Evolutionary conservation across 2,888 invertebrate genomes (phyloP), one percentile per base, ranked within the genome.

Genomic region (Amphiduros pacificus): DNA sequence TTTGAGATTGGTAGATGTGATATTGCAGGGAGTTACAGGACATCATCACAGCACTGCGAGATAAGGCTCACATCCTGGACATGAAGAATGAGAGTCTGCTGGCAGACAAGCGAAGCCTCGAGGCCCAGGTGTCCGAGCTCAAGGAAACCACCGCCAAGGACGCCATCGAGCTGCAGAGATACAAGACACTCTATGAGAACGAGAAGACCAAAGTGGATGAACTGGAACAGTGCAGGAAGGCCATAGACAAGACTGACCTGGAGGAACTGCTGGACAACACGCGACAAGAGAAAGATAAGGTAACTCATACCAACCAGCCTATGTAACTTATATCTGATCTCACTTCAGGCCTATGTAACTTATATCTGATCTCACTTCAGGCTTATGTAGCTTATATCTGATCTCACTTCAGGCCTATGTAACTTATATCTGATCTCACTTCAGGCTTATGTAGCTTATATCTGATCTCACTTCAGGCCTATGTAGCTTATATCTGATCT

Each of bases 191-290:
- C 62, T 84, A 94, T 22, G 93, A 93, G 66, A 91, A 91, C 79
- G 93, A 93, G 6, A 88, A 91, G 74, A 89, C 91, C 3, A 93
- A 94, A 86, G 89, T 91, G 64, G 86, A 86, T 51, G 90, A 91
- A 74, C 79, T 91, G 61, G 78, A 82, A 65, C 75, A 77, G 55
- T 77, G 75, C 41, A 72, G 78, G 40, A 89, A 90, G 59, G 83
- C 89, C 31, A 88, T 88, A 63, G 89, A 88, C 70, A 89, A 89
- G 74, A 88, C 89, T 44, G 90, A 91, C 76, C 79, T 90, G 49
- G 89, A 90, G 67, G 89, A 89, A 74, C 79, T 91, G 17, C 77
- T 91, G 55, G 80, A 81, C 64, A 75, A 76, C 54, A 77, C 82
- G 1, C 72, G 84, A 24, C 88, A 88, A 66, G 91, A 92, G 72